Percentiles rank a stretch among this genome's conserved stretches.
These are phyloP conservation scores for Drosophila asahinai DNA, from an alignment of 1,140 invertebrate genomes.

Conservation along the genomic window DNA sequence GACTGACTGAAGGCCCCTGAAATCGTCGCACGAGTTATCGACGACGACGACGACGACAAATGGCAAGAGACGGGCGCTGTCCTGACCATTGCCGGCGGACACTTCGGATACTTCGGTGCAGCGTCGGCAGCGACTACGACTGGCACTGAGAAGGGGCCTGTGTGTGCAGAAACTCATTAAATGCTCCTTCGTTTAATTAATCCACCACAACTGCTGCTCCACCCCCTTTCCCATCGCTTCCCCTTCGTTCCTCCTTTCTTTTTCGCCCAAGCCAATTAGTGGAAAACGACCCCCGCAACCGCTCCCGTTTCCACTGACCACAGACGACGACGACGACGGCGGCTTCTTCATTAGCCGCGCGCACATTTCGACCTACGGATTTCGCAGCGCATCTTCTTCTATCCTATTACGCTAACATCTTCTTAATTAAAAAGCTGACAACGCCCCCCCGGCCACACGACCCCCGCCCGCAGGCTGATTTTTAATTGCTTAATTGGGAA, in stretches of 20 bases:
- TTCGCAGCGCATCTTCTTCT: slow-evolving; percentile 81
- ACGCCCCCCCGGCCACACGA: slow-evolving; percentile 16
- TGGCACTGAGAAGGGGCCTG: slow-evolving; percentile 13
- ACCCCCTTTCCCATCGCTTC: too few relatives aligned
- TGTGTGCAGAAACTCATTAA: slow-evolving; percentile 39
- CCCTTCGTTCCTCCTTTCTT: background rate
- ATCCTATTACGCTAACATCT: slow-evolving; percentile 84
- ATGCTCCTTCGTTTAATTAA: slow-evolving; percentile 31
- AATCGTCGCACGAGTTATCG: slow-evolving; percentile 57
- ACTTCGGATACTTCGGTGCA: slow-evolving; percentile 9
- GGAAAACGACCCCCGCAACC: slow-evolving; percentile 37
- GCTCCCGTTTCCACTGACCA: slow-evolving; percentile 18
- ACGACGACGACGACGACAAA: slow-evolving; percentile 33
- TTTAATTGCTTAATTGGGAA: slow-evolving; percentile 85
- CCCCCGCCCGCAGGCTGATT: slow-evolving; percentile 46
- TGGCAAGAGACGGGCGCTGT: slow-evolving; percentile 16
- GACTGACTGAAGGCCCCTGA: slow-evolving; percentile 83
- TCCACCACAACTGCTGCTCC: slow-evolving; percentile 8
- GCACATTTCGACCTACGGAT: slow-evolving; percentile 83
- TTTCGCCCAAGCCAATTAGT: slow-evolving; percentile 66
- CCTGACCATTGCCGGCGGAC: slow-evolving; percentile 4
- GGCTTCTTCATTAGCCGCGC: slow-evolving; percentile 82
- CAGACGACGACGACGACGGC: slow-evolving; percentile 20
- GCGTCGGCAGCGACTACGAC: background rate
- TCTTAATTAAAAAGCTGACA: slow-evolving; percentile 85